These are phyloP conservation scores for Eilema depressum DNA, from an alignment of 2,888 invertebrate species.

Conservation along the genomic window DNA sequence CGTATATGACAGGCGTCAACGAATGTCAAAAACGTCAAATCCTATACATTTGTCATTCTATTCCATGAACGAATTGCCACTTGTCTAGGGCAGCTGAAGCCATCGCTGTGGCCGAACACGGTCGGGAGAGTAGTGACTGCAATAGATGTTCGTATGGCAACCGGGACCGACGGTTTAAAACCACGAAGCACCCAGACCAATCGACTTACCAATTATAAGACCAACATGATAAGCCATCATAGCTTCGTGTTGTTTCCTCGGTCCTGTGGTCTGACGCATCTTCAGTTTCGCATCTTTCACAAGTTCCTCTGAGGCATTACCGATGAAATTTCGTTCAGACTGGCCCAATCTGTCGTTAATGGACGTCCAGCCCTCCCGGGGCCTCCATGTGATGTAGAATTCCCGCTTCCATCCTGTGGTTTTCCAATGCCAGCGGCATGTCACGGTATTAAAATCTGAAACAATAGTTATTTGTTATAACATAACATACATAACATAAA, in stretches of 20 bases:
- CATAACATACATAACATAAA: too few relatives aligned
- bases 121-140: too few relatives aligned
- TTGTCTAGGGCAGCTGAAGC: too few relatives aligned
- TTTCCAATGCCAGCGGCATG: background rate
- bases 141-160: too few relatives aligned
- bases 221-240: background rate
- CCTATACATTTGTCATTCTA: too few relatives aligned
- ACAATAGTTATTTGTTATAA: too few relatives aligned
- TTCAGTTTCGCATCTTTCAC: background rate
- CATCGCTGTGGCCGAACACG: too few relatives aligned
- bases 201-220: background rate
- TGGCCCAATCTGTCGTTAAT: background rate
- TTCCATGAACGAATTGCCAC: too few relatives aligned
- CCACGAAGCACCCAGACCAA: background rate
- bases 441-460: background rate
- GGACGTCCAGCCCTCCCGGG: fast-evolving
- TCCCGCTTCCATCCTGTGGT: background rate
- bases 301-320: background rate
- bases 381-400: background rate
- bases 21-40: too few relatives aligned
- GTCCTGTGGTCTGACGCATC: background rate
- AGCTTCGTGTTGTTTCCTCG: background rate
- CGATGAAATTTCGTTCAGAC: background rate
- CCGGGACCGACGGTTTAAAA: too few relatives aligned
- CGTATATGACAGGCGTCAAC: too few relatives aligned